Conservation (phyloP, 2,797 vertebrate genomes). For the Denticeps clupeoides region DNA sequence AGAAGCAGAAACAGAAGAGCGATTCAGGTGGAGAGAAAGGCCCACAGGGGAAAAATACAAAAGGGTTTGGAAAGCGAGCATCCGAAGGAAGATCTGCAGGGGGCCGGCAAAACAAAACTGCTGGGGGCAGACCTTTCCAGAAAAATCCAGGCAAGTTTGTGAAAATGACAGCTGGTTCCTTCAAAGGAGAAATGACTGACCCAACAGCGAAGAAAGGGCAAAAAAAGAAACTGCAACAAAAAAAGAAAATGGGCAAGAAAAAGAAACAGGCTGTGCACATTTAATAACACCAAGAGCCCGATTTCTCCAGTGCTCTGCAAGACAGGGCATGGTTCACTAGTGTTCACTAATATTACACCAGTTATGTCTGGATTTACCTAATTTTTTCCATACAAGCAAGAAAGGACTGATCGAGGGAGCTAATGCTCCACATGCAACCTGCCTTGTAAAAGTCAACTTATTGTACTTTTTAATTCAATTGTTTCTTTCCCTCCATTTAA, state of each 20-base stretch:
- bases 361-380: too few relatives aligned
- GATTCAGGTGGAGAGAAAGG: background rate
- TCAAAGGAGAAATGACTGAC: conserved; percentile 51
- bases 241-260: conserved; percentile 20
- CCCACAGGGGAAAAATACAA: background rate
- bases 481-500: too few relatives aligned
- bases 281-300: too few relatives aligned
- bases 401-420: too few relatives aligned
- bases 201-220: conserved; percentile 27
- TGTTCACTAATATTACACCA: too few relatives aligned
- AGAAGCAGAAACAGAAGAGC: conserved; percentile 45
- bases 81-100: background rate
- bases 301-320: too few relatives aligned
- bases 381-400: too few relatives aligned
- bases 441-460: too few relatives aligned
- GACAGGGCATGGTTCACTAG: too few relatives aligned
- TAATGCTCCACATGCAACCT: too few relatives aligned
- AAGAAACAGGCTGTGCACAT: too few relatives aligned
- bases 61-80: conserved; percentile 1
- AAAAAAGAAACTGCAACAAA: conserved; percentile 43
- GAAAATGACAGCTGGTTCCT: conserved; percentile 21
- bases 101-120: conserved; percentile 6
- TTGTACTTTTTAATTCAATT: too few relatives aligned
- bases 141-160: background rate
- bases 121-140: conserved; percentile 15